A percentile compares a stretch with the other conserved stretches of the same genome.
Evolutionary conservation across 2,113 vertebrate species (phyloP).

Genomic region (Saccopteryx bilineata): DNA sequence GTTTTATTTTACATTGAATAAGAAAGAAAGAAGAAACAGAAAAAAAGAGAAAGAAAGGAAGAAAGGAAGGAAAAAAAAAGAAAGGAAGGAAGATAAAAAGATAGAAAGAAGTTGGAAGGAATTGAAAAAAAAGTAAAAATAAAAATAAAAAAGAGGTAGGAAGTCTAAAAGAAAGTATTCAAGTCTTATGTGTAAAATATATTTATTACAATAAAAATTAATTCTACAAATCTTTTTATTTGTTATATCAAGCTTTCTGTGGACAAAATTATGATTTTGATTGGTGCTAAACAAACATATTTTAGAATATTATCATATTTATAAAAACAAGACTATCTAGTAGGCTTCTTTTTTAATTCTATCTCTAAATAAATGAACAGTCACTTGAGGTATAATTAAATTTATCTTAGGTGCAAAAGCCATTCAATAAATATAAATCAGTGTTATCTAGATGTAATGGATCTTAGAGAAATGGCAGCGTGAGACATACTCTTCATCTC

Average conservation of each 20-base stretch:
- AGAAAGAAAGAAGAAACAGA: too few relatives aligned
- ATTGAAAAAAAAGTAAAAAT: background rate
- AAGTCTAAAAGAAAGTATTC: background rate
- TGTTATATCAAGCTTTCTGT: conserved; percentile 26
- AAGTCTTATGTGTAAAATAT: conserved; percentile 54
- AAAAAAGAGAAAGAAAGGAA: background rate
- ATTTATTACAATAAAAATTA: conserved; percentile 55
- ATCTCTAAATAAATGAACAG: background rate
- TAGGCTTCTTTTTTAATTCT: background rate
- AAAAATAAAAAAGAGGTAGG: too few relatives aligned
- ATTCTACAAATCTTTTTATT: background rate
- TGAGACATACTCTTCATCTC: too few relatives aligned
- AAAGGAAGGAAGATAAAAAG: too few relatives aligned
- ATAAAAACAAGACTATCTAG: background rate
- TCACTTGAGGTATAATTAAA: background rate
- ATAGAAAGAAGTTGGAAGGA: too few relatives aligned
- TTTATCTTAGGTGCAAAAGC: background rate
- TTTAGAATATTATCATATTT: background rate
- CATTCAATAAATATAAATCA: background rate
- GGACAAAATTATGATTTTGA: background rate
- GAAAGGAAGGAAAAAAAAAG: background rate
- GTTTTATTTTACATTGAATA: background rate
- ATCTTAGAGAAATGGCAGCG: too few relatives aligned
- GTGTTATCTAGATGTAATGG: background rate
- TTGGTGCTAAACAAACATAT: conserved; percentile 75